These are phyloP conservation scores for Macrotis lagotis DNA, from an alignment of 2,113 vertebrate species.

Conservation along the genomic window DNA sequence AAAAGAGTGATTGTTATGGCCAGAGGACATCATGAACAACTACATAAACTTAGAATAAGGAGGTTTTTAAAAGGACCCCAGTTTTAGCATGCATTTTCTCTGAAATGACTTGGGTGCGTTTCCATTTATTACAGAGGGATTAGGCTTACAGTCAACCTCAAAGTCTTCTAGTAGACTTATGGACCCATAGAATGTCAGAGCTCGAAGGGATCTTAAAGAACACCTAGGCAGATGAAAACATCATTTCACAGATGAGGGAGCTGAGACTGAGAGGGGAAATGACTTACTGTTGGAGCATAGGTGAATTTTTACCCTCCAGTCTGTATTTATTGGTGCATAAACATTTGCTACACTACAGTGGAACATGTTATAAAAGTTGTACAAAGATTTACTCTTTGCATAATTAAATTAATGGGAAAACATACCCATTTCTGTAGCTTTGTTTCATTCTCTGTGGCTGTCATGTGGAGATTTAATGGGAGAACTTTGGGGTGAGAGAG, in stretches of 20 bases:
- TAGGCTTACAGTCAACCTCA: not conserved
- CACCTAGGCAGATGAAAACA: constrained; percentile 2
- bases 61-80: not conserved
- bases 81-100: not conserved
- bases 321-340: not conserved
- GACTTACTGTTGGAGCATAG: not conserved
- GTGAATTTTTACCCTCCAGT: not conserved
- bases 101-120: not conserved
- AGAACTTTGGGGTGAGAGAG: not conserved
- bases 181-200: not conserved
- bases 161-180: not conserved
- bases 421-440: not conserved
- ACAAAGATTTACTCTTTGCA: not conserved
- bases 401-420: constrained; percentile 4
- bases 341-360: not conserved
- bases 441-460: not conserved
- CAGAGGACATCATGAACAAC: not conserved
- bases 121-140: not conserved
- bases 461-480: not conserved
- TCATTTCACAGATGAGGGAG: not conserved
- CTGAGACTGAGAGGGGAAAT: not conserved
- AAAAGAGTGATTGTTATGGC: not conserved
- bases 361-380: not conserved
- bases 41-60: not conserved
- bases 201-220: not conserved